A percentile compares a stretch with the other conserved stretches of the same genome.
phyloP scores from a whole-genome alignment of 2,113 vertebrate genomes.

The Pygathrix nemaeus region DNA sequence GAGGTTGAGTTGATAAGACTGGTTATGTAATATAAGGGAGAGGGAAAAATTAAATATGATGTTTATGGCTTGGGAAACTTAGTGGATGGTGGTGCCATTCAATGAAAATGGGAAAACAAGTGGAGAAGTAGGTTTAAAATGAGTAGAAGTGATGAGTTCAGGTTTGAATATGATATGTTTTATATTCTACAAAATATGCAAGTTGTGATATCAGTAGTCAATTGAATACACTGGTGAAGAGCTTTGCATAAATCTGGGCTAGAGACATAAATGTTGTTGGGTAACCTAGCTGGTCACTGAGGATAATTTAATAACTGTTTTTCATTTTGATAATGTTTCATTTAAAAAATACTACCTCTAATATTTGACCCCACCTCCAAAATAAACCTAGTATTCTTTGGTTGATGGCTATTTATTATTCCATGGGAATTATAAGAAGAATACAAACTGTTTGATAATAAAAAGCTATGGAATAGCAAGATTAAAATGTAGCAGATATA shows the following conservation, averaged over 20 bases:
- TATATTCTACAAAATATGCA: not conserved
- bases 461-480: not conserved
- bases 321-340: conserved; percentile 9
- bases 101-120: not conserved
- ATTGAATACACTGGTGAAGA: not conserved
- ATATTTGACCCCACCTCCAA: not conserved
- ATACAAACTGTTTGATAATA: not conserved
- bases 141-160: not conserved
- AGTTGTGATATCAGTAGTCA: not conserved
- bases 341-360: not conserved
- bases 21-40: not conserved
- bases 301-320: not conserved
- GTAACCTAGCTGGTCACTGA: not conserved
- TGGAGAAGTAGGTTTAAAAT: not conserved
- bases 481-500: not conserved
- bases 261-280: not conserved
- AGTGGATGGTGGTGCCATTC: not conserved
- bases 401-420: not conserved
- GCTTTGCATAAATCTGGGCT: not conserved
- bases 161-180: not conserved
- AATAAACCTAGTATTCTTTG: not conserved
- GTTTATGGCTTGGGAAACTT: not conserved
- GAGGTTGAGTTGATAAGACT: not conserved
- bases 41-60: not conserved
- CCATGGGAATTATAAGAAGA: not conserved